These are phyloP conservation scores for Polypterus senegalus DNA, from an alignment of 2,113 vertebrate genomes.

Conservation along the genomic window DNA sequence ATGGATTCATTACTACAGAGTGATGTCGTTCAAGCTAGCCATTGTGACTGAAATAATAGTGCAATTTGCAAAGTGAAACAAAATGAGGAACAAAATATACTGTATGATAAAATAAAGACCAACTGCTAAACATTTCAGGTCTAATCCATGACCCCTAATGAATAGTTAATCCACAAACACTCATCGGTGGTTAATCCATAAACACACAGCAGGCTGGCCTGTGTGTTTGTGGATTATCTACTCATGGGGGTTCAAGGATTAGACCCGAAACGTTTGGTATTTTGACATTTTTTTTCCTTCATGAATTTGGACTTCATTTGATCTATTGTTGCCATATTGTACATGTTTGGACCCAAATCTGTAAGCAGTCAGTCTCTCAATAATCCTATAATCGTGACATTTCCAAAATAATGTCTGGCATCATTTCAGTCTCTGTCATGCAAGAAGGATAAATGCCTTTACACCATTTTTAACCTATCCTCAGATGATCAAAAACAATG, in stretches of 20 bases:
- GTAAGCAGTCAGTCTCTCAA: slow-evolving; percentile 20
- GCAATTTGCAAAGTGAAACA: slow-evolving; percentile 12
- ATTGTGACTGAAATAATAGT: slow-evolving; percentile 15
- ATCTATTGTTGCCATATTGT: slow-evolving; percentile 12
- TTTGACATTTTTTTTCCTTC: slow-evolving; percentile 12
- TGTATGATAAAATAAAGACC: slow-evolving; percentile 11
- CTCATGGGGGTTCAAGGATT: slow-evolving; percentile 24
- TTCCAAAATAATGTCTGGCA: slow-evolving; percentile 17
- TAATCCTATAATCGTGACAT: slow-evolving; percentile 21
- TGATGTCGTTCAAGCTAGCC: slow-evolving; percentile 8
- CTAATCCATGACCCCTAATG: slow-evolving; percentile 29
- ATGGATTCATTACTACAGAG: slow-evolving; percentile 16
- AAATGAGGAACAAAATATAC: background rate
- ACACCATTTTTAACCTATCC: background rate
- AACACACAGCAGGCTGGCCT: slow-evolving; percentile 9
- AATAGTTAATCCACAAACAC: slow-evolving; percentile 24
- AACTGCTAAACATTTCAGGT: slow-evolving; percentile 19
- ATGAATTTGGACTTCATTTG: slow-evolving; percentile 7
- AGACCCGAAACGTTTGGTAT: slow-evolving; percentile 13
- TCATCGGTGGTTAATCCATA: slow-evolving; percentile 21
- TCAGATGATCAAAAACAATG: background rate
- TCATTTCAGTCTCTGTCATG: background rate
- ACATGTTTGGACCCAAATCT: slow-evolving; percentile 21
- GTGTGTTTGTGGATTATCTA: slow-evolving; percentile 18
- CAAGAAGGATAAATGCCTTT: background rate